These are phyloP conservation scores for Etheostoma cragini DNA, from an alignment of 2,113 vertebrate genomes.

Conservation along the genomic window DNA sequence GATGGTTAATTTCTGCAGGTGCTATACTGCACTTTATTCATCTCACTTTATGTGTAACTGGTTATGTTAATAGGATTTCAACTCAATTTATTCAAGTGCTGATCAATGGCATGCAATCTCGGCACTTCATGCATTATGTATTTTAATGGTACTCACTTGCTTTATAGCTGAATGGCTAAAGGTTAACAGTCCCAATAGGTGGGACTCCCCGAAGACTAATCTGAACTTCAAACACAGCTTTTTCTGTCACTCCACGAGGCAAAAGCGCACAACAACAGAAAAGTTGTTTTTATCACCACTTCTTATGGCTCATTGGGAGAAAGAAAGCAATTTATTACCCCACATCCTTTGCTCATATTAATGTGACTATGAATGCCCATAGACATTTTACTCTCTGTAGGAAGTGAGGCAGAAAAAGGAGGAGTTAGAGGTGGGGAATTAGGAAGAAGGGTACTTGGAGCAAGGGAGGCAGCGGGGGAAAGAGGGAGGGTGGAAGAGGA, in stretches of 20 bases:
- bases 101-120: constrained; percentile 95
- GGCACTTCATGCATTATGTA: constrained; percentile 94
- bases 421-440: constrained; percentile 66
- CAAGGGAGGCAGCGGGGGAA: constrained; percentile 28
- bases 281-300: constrained; percentile 78
- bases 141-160: constrained; percentile 88
- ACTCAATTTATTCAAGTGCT: constrained; percentile 96
- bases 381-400: constrained; percentile 78
- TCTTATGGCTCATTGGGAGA: constrained; percentile 75
- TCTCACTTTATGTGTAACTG: constrained; percentile 86
- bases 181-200: constrained; percentile 93
- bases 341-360: constrained; percentile 83
- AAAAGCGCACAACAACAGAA: constrained; percentile 85
- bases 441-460: constrained; percentile 48
- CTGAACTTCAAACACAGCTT: constrained; percentile 86
- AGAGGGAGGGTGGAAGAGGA: constrained; percentile 26
- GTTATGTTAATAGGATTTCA: constrained; percentile 91
- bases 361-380: constrained; percentile 83
- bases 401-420: constrained; percentile 69
- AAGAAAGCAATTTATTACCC: constrained; percentile 81
- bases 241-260: constrained; percentile 74
- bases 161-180: constrained; percentile 91
- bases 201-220: constrained; percentile 88
- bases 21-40: constrained; percentile 78
- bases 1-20: constrained; percentile 73